Evolutionary conservation across 1,140 invertebrate species (phyloP).

Genomic region (Atta cephalotes): DNA sequence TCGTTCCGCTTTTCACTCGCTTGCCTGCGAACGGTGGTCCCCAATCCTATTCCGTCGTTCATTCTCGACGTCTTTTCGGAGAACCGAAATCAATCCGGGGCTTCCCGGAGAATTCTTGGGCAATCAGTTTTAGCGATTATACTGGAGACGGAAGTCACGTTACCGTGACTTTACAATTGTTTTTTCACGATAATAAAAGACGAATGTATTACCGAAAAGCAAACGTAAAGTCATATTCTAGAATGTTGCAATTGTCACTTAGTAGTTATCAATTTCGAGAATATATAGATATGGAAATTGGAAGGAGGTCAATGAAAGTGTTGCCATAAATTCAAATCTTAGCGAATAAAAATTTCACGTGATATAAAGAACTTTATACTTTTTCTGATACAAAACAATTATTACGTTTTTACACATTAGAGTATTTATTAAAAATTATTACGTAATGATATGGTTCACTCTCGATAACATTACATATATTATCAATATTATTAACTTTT

Average conservation of each 20-base stretch:
- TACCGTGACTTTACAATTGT: neutral
- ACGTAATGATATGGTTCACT: neutral
- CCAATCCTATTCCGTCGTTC: slow-evolving; percentile 10
- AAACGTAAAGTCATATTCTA: neutral
- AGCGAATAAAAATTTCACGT: neutral
- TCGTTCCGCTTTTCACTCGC: slow-evolving; percentile 22
- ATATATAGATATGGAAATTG: neutral
- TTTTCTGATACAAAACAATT: neutral
- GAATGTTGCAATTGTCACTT: neutral
- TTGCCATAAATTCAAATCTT: neutral
- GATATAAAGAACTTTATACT: neutral
- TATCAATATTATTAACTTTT: neutral
- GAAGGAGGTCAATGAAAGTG: neutral
- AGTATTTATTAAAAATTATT: neutral
- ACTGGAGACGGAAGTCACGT: neutral
- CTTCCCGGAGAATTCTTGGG: neutral
- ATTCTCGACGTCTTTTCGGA: neutral
- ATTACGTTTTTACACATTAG: neutral
- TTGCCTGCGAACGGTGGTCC: slow-evolving; percentile 20
- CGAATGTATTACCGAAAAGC: neutral
- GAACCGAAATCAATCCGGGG: neutral
- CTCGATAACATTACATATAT: neutral
- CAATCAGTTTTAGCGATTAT: neutral
- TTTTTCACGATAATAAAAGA: neutral
- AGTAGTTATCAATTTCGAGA: neutral